Conservation (phyloP, 2,888 invertebrate species). For the Drosophila phalerata region DNA sequence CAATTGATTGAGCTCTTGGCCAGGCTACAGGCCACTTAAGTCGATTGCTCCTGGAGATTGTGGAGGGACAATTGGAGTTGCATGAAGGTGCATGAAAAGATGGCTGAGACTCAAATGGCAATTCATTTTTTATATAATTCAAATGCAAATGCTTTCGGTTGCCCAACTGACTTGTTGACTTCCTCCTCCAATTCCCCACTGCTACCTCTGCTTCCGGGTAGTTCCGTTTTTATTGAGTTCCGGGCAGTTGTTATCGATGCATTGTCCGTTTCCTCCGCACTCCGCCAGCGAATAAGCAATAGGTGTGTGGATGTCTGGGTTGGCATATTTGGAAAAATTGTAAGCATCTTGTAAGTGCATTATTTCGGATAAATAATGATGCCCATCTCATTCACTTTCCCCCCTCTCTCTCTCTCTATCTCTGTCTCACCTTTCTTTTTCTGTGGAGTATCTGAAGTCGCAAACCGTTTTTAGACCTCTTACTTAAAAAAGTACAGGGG, state of each 20-base stretch:
- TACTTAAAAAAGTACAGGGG: too few species aligned
- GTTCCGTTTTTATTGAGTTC: slow-evolving; percentile 23
- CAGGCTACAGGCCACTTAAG: slow-evolving; percentile 42
- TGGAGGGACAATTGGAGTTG: slow-evolving; percentile 11
- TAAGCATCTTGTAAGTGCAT: slow-evolving; percentile 71
- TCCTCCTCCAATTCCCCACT: neutral
- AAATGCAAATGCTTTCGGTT: slow-evolving; percentile 66
- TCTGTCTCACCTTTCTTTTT: neutral
- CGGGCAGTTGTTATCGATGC: slow-evolving; percentile 36
- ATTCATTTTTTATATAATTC: slow-evolving; percentile 71
- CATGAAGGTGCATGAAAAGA: slow-evolving; percentile 34
- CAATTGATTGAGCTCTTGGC: slow-evolving; percentile 40
- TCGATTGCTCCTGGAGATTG: slow-evolving; percentile 50
- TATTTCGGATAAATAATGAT: slow-evolving; percentile 71
- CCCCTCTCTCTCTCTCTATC: slow-evolving; percentile 1
- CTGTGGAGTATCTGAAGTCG: neutral
- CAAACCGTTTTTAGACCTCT: neutral
- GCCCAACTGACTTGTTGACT: slow-evolving; percentile 31
- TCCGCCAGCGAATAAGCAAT: slow-evolving; percentile 4
- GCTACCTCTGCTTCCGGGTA: slow-evolving; percentile 10
- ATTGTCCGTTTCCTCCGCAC: slow-evolving; percentile 27
- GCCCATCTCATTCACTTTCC: neutral
- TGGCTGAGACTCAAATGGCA: slow-evolving; percentile 63
- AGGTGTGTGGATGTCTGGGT: slow-evolving; percentile 41
- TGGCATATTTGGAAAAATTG: slow-evolving; percentile 78